Evolutionary conservation across 2,888 invertebrate species (phyloP), one percentile per base, ranked within the genome.

Genomic region (Mythimna albipuncta): DNA sequence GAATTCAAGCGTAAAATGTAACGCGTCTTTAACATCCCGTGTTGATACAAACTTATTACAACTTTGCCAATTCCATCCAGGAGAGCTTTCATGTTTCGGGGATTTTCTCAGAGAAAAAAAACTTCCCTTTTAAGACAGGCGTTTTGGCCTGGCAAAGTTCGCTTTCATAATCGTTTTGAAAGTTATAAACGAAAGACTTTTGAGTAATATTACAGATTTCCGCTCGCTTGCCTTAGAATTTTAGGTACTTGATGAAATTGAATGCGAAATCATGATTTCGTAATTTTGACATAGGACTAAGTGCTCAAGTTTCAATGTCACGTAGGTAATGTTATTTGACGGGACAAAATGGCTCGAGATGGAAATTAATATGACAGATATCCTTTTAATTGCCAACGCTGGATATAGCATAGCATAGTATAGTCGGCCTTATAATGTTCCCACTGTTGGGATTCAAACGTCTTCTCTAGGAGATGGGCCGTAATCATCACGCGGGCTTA

Each of bases 1-100:
- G 64, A 71, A 59, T 26, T 64, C 59, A 73, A 61, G 64, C 64
- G 62, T 62, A 69, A 72, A 79, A 70, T 69, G 71, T 76, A 44
- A 72, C 71, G 57, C 38, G 54, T 21, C 57, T 47, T 35, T 66
- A 71, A 79, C 67, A 74, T 70, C 66, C 44, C 62, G 59, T 79
- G 74, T 85, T 84, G 79, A 75, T 85, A 67, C 74, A 74, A 80
- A 81, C 81, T 83, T 83, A 73, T 79, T 77, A 83, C 63, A 85
- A 83, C 70, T 83, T 83, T 67, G 11, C 47, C 76, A 70, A 68
- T 85, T 72, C 72, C 61, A 65, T 75, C 74, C 35, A 72, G 74
- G 61, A 69, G 54, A 69, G 69, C 74, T 66, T 64, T 52, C 64
- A 66, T 72, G 84, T 85, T 75, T 83, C 64, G 38, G 32, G 64